phyloP scores from a whole-genome alignment of 2,797 vertebrate species.

The Neosilurus hyrtlii region DNA sequence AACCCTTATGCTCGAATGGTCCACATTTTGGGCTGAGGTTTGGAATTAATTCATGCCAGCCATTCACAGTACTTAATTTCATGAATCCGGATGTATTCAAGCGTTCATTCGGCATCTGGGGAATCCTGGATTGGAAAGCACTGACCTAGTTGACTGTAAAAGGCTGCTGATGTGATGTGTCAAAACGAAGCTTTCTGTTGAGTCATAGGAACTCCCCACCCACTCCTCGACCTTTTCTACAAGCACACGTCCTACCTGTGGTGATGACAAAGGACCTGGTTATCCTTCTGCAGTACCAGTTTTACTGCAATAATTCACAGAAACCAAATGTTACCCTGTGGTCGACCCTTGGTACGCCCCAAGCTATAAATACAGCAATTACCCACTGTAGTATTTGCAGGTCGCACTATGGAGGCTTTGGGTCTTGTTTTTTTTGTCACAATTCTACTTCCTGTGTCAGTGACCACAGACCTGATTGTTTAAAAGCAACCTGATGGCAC shows the following conservation, averaged over 20 bases:
- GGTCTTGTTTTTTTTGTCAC: background rate
- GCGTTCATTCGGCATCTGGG: background rate
- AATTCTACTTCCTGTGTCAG: slow-evolving; percentile 15
- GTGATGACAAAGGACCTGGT: background rate
- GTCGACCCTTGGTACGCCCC: background rate
- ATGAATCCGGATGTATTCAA: background rate
- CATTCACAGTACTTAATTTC: background rate
- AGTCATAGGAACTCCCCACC: slow-evolving; percentile 26
- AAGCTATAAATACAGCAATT: background rate
- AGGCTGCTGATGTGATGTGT: too few relatives aligned
- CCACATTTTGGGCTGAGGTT: background rate
- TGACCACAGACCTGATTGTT: background rate
- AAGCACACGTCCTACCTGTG: background rate
- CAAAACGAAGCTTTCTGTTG: slow-evolving; percentile 18
- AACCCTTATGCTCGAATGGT: too few relatives aligned
- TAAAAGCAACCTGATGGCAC: background rate
- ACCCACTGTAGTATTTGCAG: too few relatives aligned
- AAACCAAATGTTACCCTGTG: background rate
- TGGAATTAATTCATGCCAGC: too few relatives aligned
- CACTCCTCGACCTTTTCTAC: slow-evolving; percentile 8
- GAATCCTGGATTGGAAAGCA: slow-evolving; percentile 18
- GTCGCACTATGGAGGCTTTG: too few relatives aligned
- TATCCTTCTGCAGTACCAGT: background rate
- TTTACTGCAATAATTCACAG: background rate
- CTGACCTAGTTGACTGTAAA: slow-evolving; percentile 17